These are phyloP conservation scores for Tragelaphus imberbis DNA, from an alignment of 2,113 vertebrate species.

Conservation along the genomic window DNA sequence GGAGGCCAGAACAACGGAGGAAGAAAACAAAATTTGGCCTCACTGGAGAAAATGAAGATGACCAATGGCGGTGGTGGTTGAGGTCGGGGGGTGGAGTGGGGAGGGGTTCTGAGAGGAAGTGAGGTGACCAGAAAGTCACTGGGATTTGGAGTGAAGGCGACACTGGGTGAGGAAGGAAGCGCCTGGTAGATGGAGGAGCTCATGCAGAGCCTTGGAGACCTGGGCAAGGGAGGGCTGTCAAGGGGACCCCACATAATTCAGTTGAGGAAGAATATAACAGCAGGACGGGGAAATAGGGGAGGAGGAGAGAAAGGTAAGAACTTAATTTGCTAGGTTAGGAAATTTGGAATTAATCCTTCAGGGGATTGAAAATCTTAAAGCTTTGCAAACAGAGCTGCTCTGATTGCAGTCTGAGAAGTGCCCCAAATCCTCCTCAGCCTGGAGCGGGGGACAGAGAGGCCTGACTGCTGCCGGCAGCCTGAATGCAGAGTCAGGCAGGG, in stretches of 20 bases:
- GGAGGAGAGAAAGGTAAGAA: background rate
- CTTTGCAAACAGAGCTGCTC: background rate
- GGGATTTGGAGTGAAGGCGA: background rate
- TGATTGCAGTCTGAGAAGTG: background rate
- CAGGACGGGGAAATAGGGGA: background rate
- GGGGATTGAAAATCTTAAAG: background rate
- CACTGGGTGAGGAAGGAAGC: rapidly evolving
- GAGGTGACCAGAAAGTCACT: background rate
- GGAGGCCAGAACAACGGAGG: background rate
- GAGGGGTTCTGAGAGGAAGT: background rate
- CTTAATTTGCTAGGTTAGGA: background rate
- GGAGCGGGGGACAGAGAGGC: rapidly evolving
- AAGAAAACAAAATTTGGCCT: background rate
- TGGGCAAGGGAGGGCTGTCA: background rate
- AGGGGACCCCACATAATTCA: background rate
- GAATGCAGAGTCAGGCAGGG: too few relatives aligned
- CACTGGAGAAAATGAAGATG: background rate
- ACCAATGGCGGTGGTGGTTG: rapidly evolving
- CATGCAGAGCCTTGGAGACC: background rate
- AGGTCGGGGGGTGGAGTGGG: background rate
- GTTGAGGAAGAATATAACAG: background rate
- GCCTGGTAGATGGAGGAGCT: background rate
- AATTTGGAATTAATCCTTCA: background rate
- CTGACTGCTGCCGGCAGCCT: rapidly evolving
- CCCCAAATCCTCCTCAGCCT: background rate